Evolutionary conservation across 1,140 invertebrate species (phyloP), one percentile per base, ranked within the genome.

Genomic region (Lordiphosa stackelbergi): DNA sequence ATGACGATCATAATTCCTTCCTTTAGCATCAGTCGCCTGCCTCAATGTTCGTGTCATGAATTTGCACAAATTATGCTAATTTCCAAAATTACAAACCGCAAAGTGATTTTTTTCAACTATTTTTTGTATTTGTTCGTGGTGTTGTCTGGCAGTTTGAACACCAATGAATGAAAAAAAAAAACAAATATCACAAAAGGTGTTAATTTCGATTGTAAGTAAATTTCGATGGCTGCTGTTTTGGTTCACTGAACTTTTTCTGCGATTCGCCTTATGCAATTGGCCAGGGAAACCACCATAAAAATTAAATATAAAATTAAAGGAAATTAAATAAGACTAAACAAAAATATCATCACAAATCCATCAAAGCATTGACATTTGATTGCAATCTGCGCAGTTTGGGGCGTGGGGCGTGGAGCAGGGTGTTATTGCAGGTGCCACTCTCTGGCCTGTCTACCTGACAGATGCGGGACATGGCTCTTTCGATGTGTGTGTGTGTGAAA

Each of bases 1-100:
- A 72, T 73, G 69, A 64, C 68, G 52, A 56, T 46, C 40, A 52
- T 46, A 35, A 49, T 54, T 81, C 40, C 47, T 69, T 53, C 53
- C 61, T 22, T 36, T 35, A 38, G 51, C 64, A 35, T 11, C 6
- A 31, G 28, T 31, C 28, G 28, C 28, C 28, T 16, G 24, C 48
- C 54, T 51, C 22, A 79, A 59, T 54, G 71, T 56, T 79, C 77
- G 75, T 83, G 77, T 69, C 77, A 59, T 81, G 77, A 81, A 84
- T 81, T 77, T 83, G 77, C 77, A 81, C 77, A 81, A 81, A 81
- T 81, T 81, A 81, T 81, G 77, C 78, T 83, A 81, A 83, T 81
- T 81, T 62, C 58, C 57, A 41, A 81, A 83, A 81, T 81, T 81
- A 77, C 77, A 81, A 83, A 61, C 72, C 68, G 45, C 78, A 84